Evolutionary conservation across 1,140 invertebrate species (phyloP), one percentile per base, ranked within the genome.

Genomic region (Bombyx mandarina): DNA sequence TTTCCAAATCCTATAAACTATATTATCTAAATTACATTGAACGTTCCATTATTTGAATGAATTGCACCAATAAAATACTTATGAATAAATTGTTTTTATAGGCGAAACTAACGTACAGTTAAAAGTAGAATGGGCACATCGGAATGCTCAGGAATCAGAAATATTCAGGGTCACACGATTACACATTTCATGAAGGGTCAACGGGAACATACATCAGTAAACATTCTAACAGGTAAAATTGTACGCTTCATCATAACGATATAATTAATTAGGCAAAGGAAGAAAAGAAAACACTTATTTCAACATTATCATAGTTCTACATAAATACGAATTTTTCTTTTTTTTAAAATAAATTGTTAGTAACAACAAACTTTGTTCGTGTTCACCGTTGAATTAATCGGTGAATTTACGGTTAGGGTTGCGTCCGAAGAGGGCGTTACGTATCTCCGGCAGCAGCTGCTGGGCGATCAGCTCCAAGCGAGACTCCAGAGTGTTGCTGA

Each of bases 321-420:
- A 67, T 73, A 71, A 71, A 75, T 75, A 51, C 26, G 72, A 72
- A 72, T 65, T 63, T 51, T 62, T 57, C 52, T 48, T 72, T 62
- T 57, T 55, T 48, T 72, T 76, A 71, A 82, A 75, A 82, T 79
- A 76, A 67, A 59, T 71, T 78, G 68, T 79, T 80, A 76, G 67
- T 79, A 65, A 65, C 79, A 78, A 77, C 68, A 75, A 76, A 18
- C 66, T 78, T 69, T 71, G 56, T 50, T 54, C 59, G 61, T 66
- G 52, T 51, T 65, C 43, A 69, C 58, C 60, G 58, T 44, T 59
- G 46, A n/a, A 76, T 92, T 98, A 99, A 90, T 99, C 98, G 71
- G 93, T 93, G 90, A 99, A 99, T 91, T 96, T 97, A 76, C 98
- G 93, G 90, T 99, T 99, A 46, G 94, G 92, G 88, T 99, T 99